Conservation (phyloP, 2,888 invertebrate species). For the Biston stratarius region DNA sequence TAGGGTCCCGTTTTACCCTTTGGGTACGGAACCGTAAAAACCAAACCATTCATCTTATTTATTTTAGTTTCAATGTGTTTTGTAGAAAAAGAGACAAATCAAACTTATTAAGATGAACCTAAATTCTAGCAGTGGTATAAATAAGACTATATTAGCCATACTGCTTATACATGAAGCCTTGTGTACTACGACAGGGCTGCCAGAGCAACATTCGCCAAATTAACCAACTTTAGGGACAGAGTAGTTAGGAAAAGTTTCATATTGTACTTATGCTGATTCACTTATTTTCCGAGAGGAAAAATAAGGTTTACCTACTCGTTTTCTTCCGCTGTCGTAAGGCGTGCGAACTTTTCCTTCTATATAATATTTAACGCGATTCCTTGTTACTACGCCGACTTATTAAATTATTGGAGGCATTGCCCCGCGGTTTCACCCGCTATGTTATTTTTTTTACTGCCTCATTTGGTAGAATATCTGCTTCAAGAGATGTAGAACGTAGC, state of each 20-base stretch:
- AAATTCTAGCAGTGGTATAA: too few relatives aligned
- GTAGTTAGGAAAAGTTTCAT: constrained; percentile 33
- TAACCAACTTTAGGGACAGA: constrained; percentile 31
- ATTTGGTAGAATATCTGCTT: too few relatives aligned
- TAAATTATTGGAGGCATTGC: background rate
- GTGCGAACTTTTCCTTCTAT: constrained; percentile 12
- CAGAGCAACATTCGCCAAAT: constrained; percentile 27
- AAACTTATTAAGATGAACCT: too few relatives aligned
- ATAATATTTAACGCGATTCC: constrained; percentile 6
- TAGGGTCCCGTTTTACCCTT: too few relatives aligned
- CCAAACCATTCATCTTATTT: too few relatives aligned
- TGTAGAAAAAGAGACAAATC: too few relatives aligned
- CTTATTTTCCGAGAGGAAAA: constrained; percentile 24
- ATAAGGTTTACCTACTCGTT: constrained; percentile 10
- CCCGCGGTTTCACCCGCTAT: too few relatives aligned
- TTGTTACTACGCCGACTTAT: background rate
- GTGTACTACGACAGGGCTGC: constrained; percentile 28
- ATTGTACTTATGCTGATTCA: constrained; percentile 35
- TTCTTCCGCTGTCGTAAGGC: constrained; percentile 10
- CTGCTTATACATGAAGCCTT: constrained; percentile 12
- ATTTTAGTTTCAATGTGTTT: too few relatives aligned
- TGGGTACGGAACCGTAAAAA: too few relatives aligned
- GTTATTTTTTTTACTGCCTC: too few relatives aligned
- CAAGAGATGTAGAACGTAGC: too few relatives aligned
- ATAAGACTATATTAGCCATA: constrained; percentile 3